Evolutionary conservation across 2,888 invertebrate genomes (phyloP).

Genomic region (Tolmerus cingulatus): DNA sequence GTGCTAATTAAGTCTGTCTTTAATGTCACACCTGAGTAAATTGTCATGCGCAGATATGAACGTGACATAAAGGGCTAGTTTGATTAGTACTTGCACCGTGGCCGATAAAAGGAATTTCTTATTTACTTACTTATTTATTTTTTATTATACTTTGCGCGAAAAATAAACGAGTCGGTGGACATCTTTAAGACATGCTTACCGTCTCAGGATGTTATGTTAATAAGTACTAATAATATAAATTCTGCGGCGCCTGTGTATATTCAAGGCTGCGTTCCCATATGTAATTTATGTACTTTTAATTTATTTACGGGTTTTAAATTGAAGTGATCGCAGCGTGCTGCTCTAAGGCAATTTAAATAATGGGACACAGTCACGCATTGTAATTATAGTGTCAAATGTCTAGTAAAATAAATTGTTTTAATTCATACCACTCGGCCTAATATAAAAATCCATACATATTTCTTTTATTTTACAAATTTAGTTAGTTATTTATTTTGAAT

Average conservation of each 20-base stretch:
- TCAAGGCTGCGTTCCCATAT: background rate
- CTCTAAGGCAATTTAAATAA: background rate
- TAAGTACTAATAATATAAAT: background rate
- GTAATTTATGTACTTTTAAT: background rate
- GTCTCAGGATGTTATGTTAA: background rate
- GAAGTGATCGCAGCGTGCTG: background rate
- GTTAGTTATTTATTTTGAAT: too few relatives aligned
- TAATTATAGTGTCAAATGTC: background rate
- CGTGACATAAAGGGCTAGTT: background rate
- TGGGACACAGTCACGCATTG: background rate
- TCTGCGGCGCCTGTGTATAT: background rate
- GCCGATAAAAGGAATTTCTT: background rate
- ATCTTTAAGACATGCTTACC: background rate
- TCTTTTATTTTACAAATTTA: too few relatives aligned
- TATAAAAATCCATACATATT: background rate
- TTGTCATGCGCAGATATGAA: conserved; percentile 9
- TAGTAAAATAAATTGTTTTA: background rate
- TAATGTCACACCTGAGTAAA: conserved; percentile 19
- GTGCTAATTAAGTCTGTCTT: conserved; percentile 5
- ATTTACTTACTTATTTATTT: too few relatives aligned
- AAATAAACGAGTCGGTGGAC: background rate
- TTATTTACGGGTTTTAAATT: background rate
- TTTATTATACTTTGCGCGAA: background rate
- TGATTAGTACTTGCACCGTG: conserved; percentile 3
- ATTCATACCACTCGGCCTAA: background rate